Conservation (phyloP, 92 coral and sea anemone species). For the Palythoa heliodiscus region DNA sequence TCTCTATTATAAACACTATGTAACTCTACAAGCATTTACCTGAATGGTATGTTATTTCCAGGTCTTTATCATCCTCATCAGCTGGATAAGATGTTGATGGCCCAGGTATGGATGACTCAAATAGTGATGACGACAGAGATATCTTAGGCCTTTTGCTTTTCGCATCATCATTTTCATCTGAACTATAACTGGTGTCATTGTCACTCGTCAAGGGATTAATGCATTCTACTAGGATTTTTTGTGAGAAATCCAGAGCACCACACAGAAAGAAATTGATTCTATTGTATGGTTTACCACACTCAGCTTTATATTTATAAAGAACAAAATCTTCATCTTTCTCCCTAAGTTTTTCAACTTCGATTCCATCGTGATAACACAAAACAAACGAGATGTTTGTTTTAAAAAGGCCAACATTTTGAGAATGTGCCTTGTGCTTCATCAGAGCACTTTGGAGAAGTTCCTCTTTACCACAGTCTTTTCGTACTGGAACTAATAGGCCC, state of each 20-base stretch:
- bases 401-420: constrained; percentile 14
- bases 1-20: background rate
- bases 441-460: constrained; percentile 34
- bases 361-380: constrained; percentile 30
- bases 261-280: too few species aligned
- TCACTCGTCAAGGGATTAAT: constrained; percentile 3
- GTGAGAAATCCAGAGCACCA: too few species aligned
- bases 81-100: constrained; percentile 4
- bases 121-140: background rate
- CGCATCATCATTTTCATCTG: background rate
- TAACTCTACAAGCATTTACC: background rate
- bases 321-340: constrained; percentile 14
- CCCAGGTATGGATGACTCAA: constrained; percentile 2
- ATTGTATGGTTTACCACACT: background rate
- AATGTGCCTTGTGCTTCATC: constrained; percentile 33
- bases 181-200: background rate
- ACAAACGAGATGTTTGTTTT: constrained; percentile 34
- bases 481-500: constrained; percentile 20
- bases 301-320: constrained; percentile 25
- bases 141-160: background rate
- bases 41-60: constrained; percentile 2
- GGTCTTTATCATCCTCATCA: background rate
- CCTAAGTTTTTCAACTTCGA: constrained; percentile 16
- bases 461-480: constrained; percentile 36
- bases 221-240: background rate